phyloP scores from a whole-genome alignment of 2,797 vertebrate species.

The Epinephelus malabaricus region DNA sequence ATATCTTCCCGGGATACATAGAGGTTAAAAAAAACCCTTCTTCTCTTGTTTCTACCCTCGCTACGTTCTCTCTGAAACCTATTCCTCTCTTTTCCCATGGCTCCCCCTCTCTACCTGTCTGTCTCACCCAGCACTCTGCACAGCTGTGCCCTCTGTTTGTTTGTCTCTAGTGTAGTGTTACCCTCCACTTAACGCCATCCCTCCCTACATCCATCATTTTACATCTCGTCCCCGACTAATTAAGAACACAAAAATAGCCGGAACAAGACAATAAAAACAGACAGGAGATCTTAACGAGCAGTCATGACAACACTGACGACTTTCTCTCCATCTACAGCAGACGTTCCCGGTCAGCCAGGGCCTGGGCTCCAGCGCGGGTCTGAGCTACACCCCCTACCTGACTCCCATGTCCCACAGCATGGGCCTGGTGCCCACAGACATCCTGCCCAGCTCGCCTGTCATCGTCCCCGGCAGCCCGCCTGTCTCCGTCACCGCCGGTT shows the following conservation, averaged over 20 bases:
- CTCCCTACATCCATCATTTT: slow-evolving; percentile 25
- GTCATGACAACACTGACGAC: no score
- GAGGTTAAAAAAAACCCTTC: slow-evolving; percentile 36
- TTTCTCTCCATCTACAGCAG: slow-evolving; percentile 84
- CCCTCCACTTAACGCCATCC: slow-evolving; percentile 9
- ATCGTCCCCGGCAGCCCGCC: slow-evolving; percentile 96
- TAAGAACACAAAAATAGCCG: background rate
- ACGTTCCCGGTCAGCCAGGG: slow-evolving; percentile 93
- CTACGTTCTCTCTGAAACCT: slow-evolving; percentile 4
- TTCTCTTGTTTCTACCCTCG: slow-evolving; percentile 35
- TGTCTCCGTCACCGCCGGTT: slow-evolving; percentile 88
- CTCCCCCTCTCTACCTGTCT: slow-evolving; percentile 25
- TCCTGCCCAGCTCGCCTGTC: slow-evolving; percentile 91
- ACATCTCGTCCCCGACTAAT: background rate
- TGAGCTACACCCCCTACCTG: slow-evolving; percentile 96
- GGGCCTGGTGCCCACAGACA: slow-evolving; percentile 95
- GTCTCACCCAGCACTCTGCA: slow-evolving; percentile 18
- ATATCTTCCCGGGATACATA: slow-evolving; percentile 38
- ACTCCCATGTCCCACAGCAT: slow-evolving; percentile 94
- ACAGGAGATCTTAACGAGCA: background rate
- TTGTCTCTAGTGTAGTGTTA: slow-evolving; percentile 24
- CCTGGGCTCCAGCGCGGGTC: slow-evolving; percentile 90
- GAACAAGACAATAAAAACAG: background rate
- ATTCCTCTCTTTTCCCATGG: slow-evolving; percentile 2
- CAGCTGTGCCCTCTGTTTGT: slow-evolving; percentile 36